Evolutionary conservation across 2,888 invertebrate species (phyloP), one percentile per base, ranked within the genome.

Genomic region (Brachylomia viminalis): DNA sequence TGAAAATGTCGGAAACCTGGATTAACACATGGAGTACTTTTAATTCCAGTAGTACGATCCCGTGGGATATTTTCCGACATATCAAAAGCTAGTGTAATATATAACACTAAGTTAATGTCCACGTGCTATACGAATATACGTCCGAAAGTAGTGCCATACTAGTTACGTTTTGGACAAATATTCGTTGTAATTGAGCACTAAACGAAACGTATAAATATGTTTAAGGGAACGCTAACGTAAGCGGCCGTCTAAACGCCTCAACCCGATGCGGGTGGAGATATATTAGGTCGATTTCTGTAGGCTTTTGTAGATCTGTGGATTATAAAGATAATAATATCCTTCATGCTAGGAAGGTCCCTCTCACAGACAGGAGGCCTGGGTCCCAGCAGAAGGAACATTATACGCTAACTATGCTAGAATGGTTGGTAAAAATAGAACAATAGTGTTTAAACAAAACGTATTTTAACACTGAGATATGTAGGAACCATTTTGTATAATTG

Each of bases 191-290:
- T 75, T 82, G 72, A 65, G 70, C 71, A 76, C 69, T 59, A 70
- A 75, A 83, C 73, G 77, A 75, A 77, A 65, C 62, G 77, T 76
- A 80, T 67, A 79, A 64, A 83, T 78, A 72, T 78, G 76, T 80
- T 74, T 64, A 78, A 76, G 65, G 72, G 65, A 79, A 64, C 11
- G 73, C 69, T 52, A 73, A 74, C 76, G 78, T 75, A 73, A 75
- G 72, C 77, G 76, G 45, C 49, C 38, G 67, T 69, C 64, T 70
- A 58, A 77, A 79, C 61, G 74, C 47, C 67, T 75, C 79, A 84
- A 78, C 66, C 75, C 75, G 58, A 88, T 88, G 80, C 82, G 86
- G 87, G 86, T 58, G 2, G 62, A 67, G 79, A 88, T 84, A 82
- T 72, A 86, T 84, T 74, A 80, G 59, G 59, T 66, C 80, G 73